Evolutionary conservation across 2,888 invertebrate species (phyloP).

Genomic region (Anaspis maculata): DNA sequence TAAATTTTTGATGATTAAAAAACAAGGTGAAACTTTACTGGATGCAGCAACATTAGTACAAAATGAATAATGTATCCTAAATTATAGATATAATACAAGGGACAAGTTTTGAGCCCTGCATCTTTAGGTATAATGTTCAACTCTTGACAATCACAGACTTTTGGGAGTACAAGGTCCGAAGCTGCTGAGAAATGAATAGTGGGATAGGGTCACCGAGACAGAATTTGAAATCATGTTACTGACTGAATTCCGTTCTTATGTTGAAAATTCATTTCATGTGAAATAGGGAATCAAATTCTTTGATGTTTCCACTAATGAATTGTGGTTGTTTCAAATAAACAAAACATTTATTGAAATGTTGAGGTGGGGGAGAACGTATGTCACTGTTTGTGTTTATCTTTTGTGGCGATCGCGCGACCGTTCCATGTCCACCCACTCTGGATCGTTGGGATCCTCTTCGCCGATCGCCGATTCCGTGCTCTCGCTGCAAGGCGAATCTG

Average conservation of each 20-base stretch:
- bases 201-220: slow-evolving; percentile 2
- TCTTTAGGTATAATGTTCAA: slow-evolving; percentile 31
- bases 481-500: slow-evolving; percentile 39
- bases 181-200: slow-evolving; percentile 3
- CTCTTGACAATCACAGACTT: slow-evolving; percentile 37
- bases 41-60: slow-evolving; percentile 36
- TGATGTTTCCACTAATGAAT: too few relatives aligned
- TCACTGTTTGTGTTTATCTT: slow-evolving; percentile 26
- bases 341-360: too few relatives aligned
- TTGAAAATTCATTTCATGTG: too few relatives aligned
- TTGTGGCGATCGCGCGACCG: slow-evolving; percentile 34
- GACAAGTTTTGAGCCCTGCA: too few relatives aligned
- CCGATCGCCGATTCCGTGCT: slow-evolving; percentile 52
- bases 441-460: slow-evolving; percentile 77
- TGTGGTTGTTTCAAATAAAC: too few relatives aligned
- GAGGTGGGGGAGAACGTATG: slow-evolving; percentile 3
- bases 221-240: too few relatives aligned
- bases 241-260: too few relatives aligned
- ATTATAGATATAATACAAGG: too few relatives aligned
- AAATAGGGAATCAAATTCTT: too few relatives aligned
- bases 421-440: slow-evolving; percentile 62
- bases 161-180: slow-evolving; percentile 31
- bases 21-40: slow-evolving; percentile 22
- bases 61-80: too few relatives aligned
- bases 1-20: slow-evolving; percentile 6